Evolutionary conservation across 1,140 invertebrate species (phyloP).

Genomic region (Tetramorium parvispinum): DNA sequence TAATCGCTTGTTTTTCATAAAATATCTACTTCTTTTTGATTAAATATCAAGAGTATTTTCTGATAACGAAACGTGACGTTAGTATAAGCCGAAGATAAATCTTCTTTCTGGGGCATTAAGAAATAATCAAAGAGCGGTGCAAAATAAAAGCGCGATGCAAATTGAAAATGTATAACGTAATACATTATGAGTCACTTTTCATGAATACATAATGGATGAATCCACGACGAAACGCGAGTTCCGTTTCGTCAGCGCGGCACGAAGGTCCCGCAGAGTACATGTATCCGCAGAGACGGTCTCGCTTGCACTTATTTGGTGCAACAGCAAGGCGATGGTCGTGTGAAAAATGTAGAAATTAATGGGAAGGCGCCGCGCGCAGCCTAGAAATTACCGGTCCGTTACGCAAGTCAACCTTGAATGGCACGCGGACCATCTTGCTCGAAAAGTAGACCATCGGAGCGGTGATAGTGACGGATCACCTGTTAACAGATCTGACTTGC

Average conservation of each 20-base stretch:
- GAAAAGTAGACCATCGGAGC: slow-evolving; percentile 46
- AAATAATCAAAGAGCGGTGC: neutral
- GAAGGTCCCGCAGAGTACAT: slow-evolving; percentile 3
- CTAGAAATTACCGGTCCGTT: slow-evolving; percentile 36
- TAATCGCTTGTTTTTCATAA: neutral
- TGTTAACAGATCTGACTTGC: slow-evolving; percentile 49
- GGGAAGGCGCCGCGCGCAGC: slow-evolving; percentile 33
- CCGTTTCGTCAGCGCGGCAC: slow-evolving; percentile 31
- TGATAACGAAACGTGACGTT: neutral
- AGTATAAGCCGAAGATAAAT: neutral
- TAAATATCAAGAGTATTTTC: neutral
- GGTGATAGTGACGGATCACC: slow-evolving; percentile 48
- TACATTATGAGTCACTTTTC: slow-evolving; percentile 39
- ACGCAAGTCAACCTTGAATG: slow-evolving; percentile 47
- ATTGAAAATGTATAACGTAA: slow-evolving; percentile 46
- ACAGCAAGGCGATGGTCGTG: slow-evolving; percentile 32
- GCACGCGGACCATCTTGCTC: slow-evolving; percentile 44
- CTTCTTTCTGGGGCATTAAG: neutral
- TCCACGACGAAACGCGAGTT: neutral
- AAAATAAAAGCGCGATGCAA: slow-evolving; percentile 8
- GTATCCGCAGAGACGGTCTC: slow-evolving; percentile 9
- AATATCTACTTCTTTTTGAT: neutral
- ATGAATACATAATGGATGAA: slow-evolving; percentile 44
- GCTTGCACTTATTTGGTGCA: slow-evolving; percentile 32
- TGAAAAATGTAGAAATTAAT: slow-evolving; percentile 57